phyloP scores from a whole-genome alignment of 1,140 invertebrate genomes.

The Nasonia longicornis region DNA sequence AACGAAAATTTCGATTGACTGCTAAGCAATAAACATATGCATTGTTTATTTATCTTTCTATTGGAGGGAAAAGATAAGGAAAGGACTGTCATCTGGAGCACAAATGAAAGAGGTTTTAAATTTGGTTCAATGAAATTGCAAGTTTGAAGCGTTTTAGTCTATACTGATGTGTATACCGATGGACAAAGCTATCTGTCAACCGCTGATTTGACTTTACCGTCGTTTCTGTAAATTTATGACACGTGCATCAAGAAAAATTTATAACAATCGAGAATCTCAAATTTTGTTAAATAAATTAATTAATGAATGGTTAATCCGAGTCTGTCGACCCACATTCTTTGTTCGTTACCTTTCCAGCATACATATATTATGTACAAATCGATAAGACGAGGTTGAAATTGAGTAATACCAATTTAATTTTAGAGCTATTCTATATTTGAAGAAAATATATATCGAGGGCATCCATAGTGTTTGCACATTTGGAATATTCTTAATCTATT shows the following conservation, averaged over 20 bases:
- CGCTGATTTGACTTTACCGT: conserved; percentile 16
- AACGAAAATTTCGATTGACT: neutral
- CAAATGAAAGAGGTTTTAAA: neutral
- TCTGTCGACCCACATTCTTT: neutral
- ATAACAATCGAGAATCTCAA: conserved; percentile 19
- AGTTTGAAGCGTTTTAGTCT: neutral
- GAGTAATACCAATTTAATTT: conserved; percentile 26
- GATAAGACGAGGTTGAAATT: conserved; percentile 12
- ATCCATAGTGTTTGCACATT: conserved; percentile 40
- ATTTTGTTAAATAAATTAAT: conserved; percentile 43
- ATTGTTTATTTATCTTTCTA: conserved; percentile 6
- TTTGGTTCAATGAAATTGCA: conserved; percentile 8
- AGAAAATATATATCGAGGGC: conserved; percentile 45
- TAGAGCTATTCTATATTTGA: conserved; percentile 45
- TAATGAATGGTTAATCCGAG: conserved; percentile 29
- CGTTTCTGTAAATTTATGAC: conserved; percentile 24
- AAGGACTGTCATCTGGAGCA: neutral
- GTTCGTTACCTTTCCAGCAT: neutral
- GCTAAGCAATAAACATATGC: neutral
- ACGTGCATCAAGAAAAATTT: conserved; percentile 21
- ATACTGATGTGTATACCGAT: neutral
- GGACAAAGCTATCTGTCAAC: neutral
- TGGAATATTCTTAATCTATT: conserved; percentile 45
- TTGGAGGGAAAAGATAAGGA: neutral
- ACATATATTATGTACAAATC: neutral